phyloP scores from a whole-genome alignment of 2,888 invertebrate genomes.

The Globia sparganii region DNA sequence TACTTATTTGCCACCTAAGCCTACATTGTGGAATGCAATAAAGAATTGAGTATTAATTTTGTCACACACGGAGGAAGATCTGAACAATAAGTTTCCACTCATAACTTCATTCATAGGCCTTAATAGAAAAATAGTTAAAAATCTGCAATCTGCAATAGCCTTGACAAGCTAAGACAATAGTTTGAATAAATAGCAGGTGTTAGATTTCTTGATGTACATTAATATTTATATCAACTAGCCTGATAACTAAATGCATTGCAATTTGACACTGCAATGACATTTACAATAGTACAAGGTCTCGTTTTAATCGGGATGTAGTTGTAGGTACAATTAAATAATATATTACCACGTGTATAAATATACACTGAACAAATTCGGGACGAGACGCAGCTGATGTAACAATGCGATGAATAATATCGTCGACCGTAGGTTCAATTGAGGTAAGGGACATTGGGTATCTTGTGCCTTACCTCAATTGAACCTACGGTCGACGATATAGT shows the following conservation, averaged over 20 bases:
- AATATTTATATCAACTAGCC: slow-evolving; percentile 25
- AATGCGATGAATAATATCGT: too few relatives aligned
- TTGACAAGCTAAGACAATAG: slow-evolving; percentile 40
- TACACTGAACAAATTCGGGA: slow-evolving; percentile 33
- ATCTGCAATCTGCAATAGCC: background rate
- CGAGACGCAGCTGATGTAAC: slow-evolving; percentile 61
- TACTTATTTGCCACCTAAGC: too few relatives aligned
- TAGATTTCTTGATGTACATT: slow-evolving; percentile 4
- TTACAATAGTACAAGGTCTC: slow-evolving; percentile 32
- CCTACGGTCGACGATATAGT: too few relatives aligned
- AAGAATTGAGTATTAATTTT: too few relatives aligned
- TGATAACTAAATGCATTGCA: slow-evolving; percentile 41
- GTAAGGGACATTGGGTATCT: too few relatives aligned
- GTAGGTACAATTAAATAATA: slow-evolving; percentile 47
- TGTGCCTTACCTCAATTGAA: too few relatives aligned
- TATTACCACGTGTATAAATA: slow-evolving; percentile 33
- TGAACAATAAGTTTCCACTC: background rate
- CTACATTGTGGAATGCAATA: too few relatives aligned
- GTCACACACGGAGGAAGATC: background rate
- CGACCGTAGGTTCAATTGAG: too few relatives aligned
- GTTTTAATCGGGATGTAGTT: slow-evolving; percentile 52
- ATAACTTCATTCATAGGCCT: background rate
- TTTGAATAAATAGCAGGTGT: slow-evolving; percentile 37
- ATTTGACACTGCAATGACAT: slow-evolving; percentile 35
- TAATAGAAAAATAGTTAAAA: background rate